These are phyloP conservation scores for Ammodytes dubius DNA, from an alignment of 2,113 vertebrate species.

Conservation along the genomic window DNA sequence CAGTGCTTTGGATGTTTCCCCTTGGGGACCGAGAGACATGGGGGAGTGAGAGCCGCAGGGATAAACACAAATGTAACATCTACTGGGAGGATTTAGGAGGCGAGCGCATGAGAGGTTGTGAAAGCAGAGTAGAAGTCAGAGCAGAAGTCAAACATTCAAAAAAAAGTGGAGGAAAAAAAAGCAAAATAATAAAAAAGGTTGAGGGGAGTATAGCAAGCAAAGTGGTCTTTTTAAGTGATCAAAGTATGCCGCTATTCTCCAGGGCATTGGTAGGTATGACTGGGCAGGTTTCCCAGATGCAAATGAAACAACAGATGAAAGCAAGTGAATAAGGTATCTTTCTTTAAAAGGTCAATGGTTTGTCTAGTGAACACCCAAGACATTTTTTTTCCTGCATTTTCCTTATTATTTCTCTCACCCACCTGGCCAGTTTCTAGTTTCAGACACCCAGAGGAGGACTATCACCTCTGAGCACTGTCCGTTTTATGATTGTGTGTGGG, in stretches of 20 bases:
- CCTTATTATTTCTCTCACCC: background rate
- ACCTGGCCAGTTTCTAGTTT: constrained; percentile 38
- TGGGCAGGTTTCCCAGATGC: constrained; percentile 65
- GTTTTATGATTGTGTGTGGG: constrained; percentile 5
- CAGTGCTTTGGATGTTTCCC: constrained; percentile 64
- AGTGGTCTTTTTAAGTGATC: constrained; percentile 23
- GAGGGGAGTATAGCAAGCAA: constrained; percentile 22
- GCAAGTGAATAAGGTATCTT: constrained; percentile 37
- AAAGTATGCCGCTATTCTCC: constrained; percentile 36
- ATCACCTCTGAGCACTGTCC: background rate
- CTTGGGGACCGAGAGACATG: constrained; percentile 52
- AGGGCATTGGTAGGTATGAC: constrained; percentile 47
- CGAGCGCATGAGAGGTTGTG: constrained; percentile 45
- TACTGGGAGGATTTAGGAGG: constrained; percentile 73
- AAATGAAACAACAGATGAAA: constrained; percentile 61
- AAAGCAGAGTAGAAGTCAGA: constrained; percentile 50
- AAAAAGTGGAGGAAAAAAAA: constrained; percentile 30
- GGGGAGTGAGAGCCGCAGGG: constrained; percentile 53
- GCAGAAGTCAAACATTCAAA: constrained; percentile 22
- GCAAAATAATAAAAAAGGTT: constrained; percentile 21
- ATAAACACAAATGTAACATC: constrained; percentile 72
- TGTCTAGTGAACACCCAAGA: constrained; percentile 12
- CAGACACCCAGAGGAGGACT: background rate
- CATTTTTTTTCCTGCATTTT: constrained; percentile 1
- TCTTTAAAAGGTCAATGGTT: constrained; percentile 30